A percentile compares a stretch with the other conserved stretches of the same genome.
Evolutionary conservation across 2,797 vertebrate genomes (phyloP).

Genomic region (Brachyalestes nurse): DNA sequence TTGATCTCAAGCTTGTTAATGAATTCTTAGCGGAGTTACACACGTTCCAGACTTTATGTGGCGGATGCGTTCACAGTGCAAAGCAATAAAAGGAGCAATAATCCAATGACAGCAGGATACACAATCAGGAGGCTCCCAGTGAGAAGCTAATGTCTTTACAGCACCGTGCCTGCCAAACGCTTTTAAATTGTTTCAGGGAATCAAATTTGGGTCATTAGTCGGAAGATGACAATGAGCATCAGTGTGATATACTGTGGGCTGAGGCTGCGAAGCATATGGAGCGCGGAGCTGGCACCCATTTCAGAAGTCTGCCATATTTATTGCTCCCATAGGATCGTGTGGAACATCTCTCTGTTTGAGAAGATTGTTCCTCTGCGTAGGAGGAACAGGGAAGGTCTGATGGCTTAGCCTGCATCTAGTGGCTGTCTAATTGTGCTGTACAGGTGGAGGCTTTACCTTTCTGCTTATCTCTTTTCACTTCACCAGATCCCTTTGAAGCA

Average conservation of each 20-base stretch:
- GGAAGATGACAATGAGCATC: constrained; percentile 53
- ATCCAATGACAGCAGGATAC: constrained; percentile 57
- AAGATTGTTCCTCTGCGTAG: constrained; percentile 1
- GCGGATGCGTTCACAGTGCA: constrained; percentile 42
- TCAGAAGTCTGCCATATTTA: constrained; percentile 40
- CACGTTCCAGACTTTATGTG: constrained; percentile 27
- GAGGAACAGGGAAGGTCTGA: constrained; percentile 4
- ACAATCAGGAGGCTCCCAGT: constrained; percentile 57
- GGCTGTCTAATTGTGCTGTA: constrained; percentile 33
- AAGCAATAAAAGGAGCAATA: constrained; percentile 60
- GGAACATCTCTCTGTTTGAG: constrained; percentile 15
- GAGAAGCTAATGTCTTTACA: constrained; percentile 62
- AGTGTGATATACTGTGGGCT: constrained; percentile 51
- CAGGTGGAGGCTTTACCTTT: constrained; percentile 22
- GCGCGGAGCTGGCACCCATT: constrained; percentile 31
- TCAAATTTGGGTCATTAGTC: constrained; percentile 61
- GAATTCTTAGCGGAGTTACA: constrained; percentile 38
- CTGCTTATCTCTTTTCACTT: constrained; percentile 22
- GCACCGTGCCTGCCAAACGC: constrained; percentile 58
- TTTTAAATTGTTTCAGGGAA: constrained; percentile 57
- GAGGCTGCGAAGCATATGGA: constrained; percentile 32
- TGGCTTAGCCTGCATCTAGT: background rate
- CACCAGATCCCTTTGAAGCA: constrained; percentile 96
- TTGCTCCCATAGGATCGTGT: constrained; percentile 32
- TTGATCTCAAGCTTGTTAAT: constrained; percentile 31